A percentile compares a stretch with the other conserved stretches of the same genome.
Evolutionary conservation across 2,888 invertebrate genomes (phyloP).

Genomic region (Acrobasis consociella): DNA sequence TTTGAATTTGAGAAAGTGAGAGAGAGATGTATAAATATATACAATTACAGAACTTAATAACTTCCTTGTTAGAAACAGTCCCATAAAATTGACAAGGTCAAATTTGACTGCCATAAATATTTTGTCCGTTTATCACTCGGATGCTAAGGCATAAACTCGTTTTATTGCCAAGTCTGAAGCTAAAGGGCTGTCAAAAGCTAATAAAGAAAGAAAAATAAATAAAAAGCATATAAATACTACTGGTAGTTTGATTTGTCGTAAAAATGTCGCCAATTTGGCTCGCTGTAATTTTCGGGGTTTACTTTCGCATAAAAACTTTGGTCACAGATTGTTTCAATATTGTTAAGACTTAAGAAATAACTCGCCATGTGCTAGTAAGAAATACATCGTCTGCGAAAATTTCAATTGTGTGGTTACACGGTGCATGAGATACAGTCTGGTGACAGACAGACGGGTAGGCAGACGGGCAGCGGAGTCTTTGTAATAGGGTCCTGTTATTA

Average conservation of each 20-base stretch:
- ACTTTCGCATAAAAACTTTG: not conserved
- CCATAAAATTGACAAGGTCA: slow-evolving; percentile 23
- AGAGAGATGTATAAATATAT: too few species aligned
- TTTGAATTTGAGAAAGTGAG: too few species aligned
- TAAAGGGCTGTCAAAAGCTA: slow-evolving; percentile 46
- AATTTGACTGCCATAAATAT: slow-evolving; percentile 33
- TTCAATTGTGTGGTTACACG: too few species aligned
- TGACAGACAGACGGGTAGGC: too few species aligned
- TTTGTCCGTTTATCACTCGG: slow-evolving; percentile 42
- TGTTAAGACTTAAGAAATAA: not conserved
- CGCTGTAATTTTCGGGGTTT: slow-evolving; percentile 14
- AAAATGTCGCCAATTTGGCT: slow-evolving; percentile 26
- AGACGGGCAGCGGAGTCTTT: too few species aligned
- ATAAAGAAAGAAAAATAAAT: slow-evolving; percentile 46
- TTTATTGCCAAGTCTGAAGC: slow-evolving; percentile 41
- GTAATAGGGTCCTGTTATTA: too few species aligned
- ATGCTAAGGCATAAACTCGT: slow-evolving; percentile 39
- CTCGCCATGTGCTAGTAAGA: too few species aligned
- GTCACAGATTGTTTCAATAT: slow-evolving; percentile 7
- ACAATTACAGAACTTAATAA: not conserved
- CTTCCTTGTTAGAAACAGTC: not conserved
- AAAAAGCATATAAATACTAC: slow-evolving; percentile 35
- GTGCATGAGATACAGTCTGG: too few species aligned
- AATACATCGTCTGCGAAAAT: too few species aligned
- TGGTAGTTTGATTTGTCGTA: slow-evolving; percentile 36